Evolutionary conservation across 2,113 vertebrate genomes (phyloP).

Genomic region (Clarias macrocephalus): DNA sequence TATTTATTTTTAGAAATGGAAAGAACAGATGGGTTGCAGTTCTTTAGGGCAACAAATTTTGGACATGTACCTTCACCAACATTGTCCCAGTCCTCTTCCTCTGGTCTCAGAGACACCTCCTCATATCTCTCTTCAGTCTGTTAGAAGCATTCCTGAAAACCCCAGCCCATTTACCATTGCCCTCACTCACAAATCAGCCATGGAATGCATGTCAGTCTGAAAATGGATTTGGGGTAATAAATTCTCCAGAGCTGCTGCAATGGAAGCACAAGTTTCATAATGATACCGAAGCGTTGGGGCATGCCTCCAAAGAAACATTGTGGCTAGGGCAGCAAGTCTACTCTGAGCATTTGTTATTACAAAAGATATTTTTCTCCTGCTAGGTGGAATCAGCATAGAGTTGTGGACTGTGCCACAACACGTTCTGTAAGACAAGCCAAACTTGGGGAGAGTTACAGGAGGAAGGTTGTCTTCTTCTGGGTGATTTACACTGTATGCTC

Average conservation of each 20-base stretch:
- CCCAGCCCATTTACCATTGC: constrained; percentile 68
- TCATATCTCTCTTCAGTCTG: constrained; percentile 48
- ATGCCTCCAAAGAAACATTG: constrained; percentile 77
- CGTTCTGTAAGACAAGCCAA: constrained; percentile 70
- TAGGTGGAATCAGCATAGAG: constrained; percentile 76
- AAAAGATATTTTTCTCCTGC: constrained; percentile 72
- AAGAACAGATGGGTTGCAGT: background rate
- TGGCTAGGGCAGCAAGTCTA: constrained; percentile 61
- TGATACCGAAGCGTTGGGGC: constrained; percentile 74
- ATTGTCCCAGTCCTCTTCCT: background rate
- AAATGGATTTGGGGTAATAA: constrained; percentile 82
- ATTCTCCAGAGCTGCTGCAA: constrained; percentile 74
- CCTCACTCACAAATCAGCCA: constrained; percentile 78
- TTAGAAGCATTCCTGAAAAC: constrained; percentile 61
- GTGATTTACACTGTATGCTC: constrained; percentile 54
- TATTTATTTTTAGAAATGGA: too few species aligned
- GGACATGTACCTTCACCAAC: background rate
- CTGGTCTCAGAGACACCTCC: constrained; percentile 5
- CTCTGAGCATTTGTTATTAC: constrained; percentile 75
- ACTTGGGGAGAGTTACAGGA: constrained; percentile 59
- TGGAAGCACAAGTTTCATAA: constrained; percentile 73
- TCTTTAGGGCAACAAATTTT: background rate
- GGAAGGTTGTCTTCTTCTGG: constrained; percentile 39
- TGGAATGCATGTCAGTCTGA: constrained; percentile 84
- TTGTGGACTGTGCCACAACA: constrained; percentile 78